A percentile compares a stretch with the other conserved stretches of the same genome.
Conservation (phyloP, 2,888 invertebrate genomes). For the Leistus spinibarbis region DNA sequence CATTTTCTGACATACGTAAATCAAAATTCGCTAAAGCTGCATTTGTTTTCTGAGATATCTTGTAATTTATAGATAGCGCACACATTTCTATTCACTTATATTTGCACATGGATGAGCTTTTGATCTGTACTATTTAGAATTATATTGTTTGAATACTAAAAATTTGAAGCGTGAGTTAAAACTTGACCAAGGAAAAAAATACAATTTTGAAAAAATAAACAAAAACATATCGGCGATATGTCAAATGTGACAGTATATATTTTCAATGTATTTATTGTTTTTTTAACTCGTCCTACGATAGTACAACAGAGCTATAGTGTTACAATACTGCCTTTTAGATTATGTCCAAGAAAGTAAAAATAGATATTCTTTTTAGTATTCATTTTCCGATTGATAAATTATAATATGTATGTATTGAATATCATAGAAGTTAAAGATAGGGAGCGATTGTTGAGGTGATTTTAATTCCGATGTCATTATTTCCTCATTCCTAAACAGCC, state of each 20-base stretch:
- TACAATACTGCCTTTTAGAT: no score
- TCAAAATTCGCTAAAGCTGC: neutral
- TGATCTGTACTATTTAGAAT: neutral
- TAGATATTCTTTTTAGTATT: no score
- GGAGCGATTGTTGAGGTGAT: no score
- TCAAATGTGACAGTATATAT: neutral
- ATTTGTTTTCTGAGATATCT: constrained; percentile 16
- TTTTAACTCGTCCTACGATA: no score
- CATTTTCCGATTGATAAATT: no score
- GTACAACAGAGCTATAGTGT: no score
- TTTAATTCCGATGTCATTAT: no score
- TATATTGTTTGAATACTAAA: neutral
- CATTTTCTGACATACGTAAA: constrained; percentile 48
- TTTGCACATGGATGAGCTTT: neutral
- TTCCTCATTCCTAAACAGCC: neutral
- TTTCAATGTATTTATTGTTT: neutral
- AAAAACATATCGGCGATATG: neutral
- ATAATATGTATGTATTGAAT: no score
- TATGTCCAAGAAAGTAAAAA: no score
- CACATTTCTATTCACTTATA: neutral
- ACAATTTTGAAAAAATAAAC: neutral
- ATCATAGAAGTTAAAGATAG: no score
- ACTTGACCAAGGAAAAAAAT: neutral
- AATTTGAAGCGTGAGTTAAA: neutral
- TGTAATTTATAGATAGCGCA: neutral